phyloP scores from a whole-genome alignment of 2,797 vertebrate genomes.

The Pseudomugil gertrudae region DNA sequence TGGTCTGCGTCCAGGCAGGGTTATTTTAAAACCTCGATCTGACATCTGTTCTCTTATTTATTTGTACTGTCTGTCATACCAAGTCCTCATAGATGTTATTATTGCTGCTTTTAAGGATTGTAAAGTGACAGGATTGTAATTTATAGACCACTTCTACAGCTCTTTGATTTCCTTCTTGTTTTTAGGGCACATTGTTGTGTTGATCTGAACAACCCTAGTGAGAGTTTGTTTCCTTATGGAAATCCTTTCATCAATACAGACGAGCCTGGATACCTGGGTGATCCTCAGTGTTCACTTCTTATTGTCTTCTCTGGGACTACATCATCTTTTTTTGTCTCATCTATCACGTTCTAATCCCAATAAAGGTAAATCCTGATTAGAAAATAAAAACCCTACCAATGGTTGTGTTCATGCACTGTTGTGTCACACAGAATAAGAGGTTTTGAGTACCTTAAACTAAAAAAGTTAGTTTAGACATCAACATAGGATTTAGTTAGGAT shows the following conservation, averaged over 20 bases:
- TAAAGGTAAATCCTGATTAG: not conserved
- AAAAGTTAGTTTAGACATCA: not conserved
- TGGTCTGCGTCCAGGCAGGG: constrained; percentile 47
- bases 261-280: constrained; percentile 37
- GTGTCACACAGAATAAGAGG: not conserved
- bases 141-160: constrained; percentile 53
- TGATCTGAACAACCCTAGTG: constrained; percentile 45
- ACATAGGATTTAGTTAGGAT: not conserved
- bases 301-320: not conserved
- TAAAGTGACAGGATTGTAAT: constrained; percentile 72
- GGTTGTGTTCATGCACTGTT: not conserved
- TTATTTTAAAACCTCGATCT: constrained; percentile 48
- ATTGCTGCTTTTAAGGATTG: constrained; percentile 66
- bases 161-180: constrained; percentile 48
- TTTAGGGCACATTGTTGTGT: constrained; percentile 47
- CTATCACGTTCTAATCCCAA: not conserved
- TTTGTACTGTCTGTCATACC: constrained; percentile 60
- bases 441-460: not conserved
- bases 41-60: constrained; percentile 64
- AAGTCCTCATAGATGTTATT: constrained; percentile 51
- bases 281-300: constrained; percentile 3
- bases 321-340: not conserved
- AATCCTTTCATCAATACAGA: constrained; percentile 55
- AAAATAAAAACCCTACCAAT: not conserved
- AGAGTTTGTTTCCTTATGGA: constrained; percentile 55